These are phyloP conservation scores for Melanostoma mellinum DNA, from an alignment of 2,888 invertebrate genomes.

Conservation along the genomic window DNA sequence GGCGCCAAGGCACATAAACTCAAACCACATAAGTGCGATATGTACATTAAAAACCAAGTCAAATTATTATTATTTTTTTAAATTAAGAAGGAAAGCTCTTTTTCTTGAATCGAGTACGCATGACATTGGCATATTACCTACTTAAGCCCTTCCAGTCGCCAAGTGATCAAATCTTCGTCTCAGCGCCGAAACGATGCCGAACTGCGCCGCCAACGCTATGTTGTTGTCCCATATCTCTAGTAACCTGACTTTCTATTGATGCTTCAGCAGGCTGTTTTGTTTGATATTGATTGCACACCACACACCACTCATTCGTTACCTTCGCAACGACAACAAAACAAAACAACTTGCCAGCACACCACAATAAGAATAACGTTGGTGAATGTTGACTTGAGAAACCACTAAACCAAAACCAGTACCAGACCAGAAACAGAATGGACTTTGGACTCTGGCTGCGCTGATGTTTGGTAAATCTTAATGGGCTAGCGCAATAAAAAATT, in stretches of 20 bases:
- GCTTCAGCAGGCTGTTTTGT: no score
- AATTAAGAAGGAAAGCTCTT: no score
- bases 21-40: background rate
- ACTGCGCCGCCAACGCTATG: no score
- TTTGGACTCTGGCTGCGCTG: constrained; percentile 50
- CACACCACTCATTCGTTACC: constrained; percentile 13
- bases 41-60: constrained; percentile 20
- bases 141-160: no score
- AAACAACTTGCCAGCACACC: constrained; percentile 16
- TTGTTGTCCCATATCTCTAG: no score
- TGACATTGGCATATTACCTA: no score
- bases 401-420: constrained; percentile 32
- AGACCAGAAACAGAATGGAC: constrained; percentile 47
- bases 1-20: constrained; percentile 18
- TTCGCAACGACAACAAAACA: background rate
- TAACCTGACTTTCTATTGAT: no score
- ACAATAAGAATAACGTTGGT: constrained; percentile 38
- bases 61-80: background rate
- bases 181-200: no score
- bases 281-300: background rate
- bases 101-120: no score
- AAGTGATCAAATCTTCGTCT: no score
- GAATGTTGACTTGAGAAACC: constrained; percentile 31
- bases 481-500: no score
- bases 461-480: constrained; percentile 35